These are phyloP conservation scores for Nothobranchius kuhntae DNA, from an alignment of 2,113 vertebrate genomes.

Conservation along the genomic window DNA sequence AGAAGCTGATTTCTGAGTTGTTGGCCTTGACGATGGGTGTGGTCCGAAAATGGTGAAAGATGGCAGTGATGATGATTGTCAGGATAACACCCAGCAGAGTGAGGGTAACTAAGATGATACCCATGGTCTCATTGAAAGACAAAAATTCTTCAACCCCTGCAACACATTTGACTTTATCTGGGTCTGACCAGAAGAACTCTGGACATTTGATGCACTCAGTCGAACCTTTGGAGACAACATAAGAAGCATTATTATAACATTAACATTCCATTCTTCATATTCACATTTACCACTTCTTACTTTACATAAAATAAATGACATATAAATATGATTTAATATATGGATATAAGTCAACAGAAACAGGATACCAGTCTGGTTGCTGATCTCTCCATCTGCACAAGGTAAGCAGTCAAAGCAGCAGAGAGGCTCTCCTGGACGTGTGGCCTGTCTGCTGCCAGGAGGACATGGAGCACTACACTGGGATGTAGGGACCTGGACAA, in stretches of 20 bases:
- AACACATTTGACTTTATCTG: conserved; percentile 65
- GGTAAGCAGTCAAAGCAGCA: no score
- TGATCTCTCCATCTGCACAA: no score
- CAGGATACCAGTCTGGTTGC: no score
- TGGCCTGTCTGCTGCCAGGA: conserved; percentile 72
- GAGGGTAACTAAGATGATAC: conserved; percentile 68
- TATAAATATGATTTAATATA: conserved; percentile 47
- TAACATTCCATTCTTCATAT: no score
- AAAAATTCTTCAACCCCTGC: conserved; percentile 76
- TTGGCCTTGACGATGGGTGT: conserved; percentile 79
- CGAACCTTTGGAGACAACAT: conserved; percentile 56
- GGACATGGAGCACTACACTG: conserved; percentile 69
- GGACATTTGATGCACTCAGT: conserved; percentile 75
- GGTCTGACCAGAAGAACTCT: conserved; percentile 75
- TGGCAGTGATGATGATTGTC: conserved; percentile 52
- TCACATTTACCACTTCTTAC: no score
- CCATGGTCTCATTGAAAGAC: conserved; percentile 74
- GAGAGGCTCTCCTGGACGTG: no score
- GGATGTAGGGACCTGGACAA: conserved; percentile 71
- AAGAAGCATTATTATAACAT: no score
- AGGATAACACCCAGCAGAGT: conserved; percentile 68
- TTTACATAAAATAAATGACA: conserved; percentile 4
- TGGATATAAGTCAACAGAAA: no score
- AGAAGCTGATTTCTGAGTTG: conserved; percentile 80
- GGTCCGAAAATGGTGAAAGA: conserved; percentile 69